A percentile compares a stretch with the other conserved stretches of the same genome.
Evolutionary conservation across 2,888 invertebrate species (phyloP).

Genomic region (Drosophila multiciliata): DNA sequence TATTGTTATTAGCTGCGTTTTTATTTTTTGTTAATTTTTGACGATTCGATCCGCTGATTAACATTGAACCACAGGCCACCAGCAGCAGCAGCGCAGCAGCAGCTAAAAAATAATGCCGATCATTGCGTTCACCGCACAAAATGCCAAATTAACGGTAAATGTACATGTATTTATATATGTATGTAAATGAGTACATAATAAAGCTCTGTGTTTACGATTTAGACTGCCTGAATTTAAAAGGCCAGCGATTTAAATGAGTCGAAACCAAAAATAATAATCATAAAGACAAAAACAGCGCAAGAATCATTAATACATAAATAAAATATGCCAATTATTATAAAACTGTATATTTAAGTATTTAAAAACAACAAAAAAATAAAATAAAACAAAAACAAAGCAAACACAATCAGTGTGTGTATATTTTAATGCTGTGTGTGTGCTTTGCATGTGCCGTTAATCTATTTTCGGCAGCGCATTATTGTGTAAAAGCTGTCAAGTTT

Average conservation of each 20-base stretch:
- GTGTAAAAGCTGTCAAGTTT: conserved; percentile 17
- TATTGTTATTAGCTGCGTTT: conserved; percentile 7
- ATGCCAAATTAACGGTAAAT: conserved; percentile 60
- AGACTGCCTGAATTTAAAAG: conserved; percentile 42
- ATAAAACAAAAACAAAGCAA: not conserved
- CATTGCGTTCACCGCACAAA: conserved; percentile 44
- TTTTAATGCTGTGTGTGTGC: not conserved
- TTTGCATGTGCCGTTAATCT: conserved; percentile 23
- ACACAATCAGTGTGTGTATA: not conserved
- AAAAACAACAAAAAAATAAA: not conserved
- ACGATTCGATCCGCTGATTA: conserved; percentile 58
- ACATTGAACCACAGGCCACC: conserved; percentile 59
- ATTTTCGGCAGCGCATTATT: conserved; percentile 27
- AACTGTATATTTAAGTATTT: conserved; percentile 20
- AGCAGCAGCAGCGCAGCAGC: conserved; percentile 22
- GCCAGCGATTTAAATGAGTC: conserved; percentile 46
- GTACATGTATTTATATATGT: conserved; percentile 1
- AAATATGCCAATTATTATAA: conserved; percentile 45
- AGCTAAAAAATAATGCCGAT: conserved; percentile 38
- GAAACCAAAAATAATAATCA: not conserved
- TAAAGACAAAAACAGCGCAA: conserved; percentile 1
- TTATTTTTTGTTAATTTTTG: conserved; percentile 12
- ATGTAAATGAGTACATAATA: not conserved
- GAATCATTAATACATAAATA: conserved; percentile 29
- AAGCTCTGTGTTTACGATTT: conserved; percentile 47